Evolutionary conservation across 2,113 vertebrate genomes (phyloP).

Genomic region (Lepidothrix coronata): DNA sequence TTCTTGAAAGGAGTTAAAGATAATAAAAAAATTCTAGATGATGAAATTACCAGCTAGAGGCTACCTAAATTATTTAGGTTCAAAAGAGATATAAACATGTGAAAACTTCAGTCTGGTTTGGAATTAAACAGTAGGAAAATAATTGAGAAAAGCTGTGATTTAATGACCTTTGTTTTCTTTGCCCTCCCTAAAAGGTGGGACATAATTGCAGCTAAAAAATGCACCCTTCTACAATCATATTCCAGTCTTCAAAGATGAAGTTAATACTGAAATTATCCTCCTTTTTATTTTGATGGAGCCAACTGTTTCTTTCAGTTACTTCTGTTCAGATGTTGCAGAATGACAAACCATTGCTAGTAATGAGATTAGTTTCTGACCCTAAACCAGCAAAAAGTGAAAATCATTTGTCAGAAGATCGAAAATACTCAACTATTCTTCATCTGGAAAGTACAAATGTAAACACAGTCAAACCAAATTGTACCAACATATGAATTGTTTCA

Average conservation of each 20-base stretch:
- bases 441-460: not conserved
- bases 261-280: accelerated
- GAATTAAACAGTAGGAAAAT: not conserved
- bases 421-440: not conserved
- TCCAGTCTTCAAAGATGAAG: not conserved
- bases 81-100: not conserved
- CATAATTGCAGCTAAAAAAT: not conserved
- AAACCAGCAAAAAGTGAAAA: not conserved
- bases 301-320: not conserved
- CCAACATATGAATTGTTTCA: not conserved
- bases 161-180: not conserved
- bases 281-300: not conserved
- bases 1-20: not conserved
- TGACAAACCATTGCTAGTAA: not conserved
- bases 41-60: not conserved
- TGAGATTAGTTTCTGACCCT: not conserved
- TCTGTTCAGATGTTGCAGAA: not conserved
- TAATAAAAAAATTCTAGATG: not conserved
- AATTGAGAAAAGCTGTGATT: not conserved
- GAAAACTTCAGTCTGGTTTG: not conserved
- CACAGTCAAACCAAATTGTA: not conserved
- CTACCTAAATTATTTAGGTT: not conserved
- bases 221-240: not conserved
- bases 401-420: not conserved
- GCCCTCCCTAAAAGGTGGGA: accelerated